These are phyloP conservation scores for Biston betularia DNA, from an alignment of 2,888 invertebrate genomes.

Conservation along the genomic window DNA sequence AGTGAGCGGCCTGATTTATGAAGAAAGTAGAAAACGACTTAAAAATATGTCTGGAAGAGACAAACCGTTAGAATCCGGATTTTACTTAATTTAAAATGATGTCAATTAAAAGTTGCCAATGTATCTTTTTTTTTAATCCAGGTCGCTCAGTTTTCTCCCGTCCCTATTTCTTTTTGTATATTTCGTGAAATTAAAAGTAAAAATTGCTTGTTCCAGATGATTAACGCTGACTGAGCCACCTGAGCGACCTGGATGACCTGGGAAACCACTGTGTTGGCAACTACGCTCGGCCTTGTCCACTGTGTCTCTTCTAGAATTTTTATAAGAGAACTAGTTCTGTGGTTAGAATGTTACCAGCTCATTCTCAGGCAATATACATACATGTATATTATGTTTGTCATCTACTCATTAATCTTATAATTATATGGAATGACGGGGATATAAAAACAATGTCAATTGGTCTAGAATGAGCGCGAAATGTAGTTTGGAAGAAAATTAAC, in stretches of 20 bases:
- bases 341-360: background rate
- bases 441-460: background rate
- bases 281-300: slow-evolving; percentile 29
- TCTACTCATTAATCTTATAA: background rate
- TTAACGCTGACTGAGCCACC: slow-evolving; percentile 82
- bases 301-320: slow-evolving; percentile 4
- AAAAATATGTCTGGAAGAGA: slow-evolving; percentile 23
- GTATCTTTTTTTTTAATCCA: slow-evolving; percentile 29
- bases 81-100: background rate
- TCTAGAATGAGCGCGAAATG: background rate
- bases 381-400: background rate
- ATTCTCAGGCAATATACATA: background rate
- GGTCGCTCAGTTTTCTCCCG: slow-evolving; percentile 81
- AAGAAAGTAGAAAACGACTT: slow-evolving; percentile 2
- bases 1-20: slow-evolving; percentile 24
- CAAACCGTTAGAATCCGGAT: background rate
- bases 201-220: slow-evolving; percentile 84
- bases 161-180: slow-evolving; percentile 54
- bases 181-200: slow-evolving; percentile 72
- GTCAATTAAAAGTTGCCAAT: background rate
- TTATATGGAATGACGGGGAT: background rate
- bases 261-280: slow-evolving; percentile 33
- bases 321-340: background rate
- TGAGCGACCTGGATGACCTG: slow-evolving; percentile 76
- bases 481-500: background rate